Base-by-base conservation (phyloP, 2,888 invertebrate species). In the Pseudoips prasinana region DNA sequence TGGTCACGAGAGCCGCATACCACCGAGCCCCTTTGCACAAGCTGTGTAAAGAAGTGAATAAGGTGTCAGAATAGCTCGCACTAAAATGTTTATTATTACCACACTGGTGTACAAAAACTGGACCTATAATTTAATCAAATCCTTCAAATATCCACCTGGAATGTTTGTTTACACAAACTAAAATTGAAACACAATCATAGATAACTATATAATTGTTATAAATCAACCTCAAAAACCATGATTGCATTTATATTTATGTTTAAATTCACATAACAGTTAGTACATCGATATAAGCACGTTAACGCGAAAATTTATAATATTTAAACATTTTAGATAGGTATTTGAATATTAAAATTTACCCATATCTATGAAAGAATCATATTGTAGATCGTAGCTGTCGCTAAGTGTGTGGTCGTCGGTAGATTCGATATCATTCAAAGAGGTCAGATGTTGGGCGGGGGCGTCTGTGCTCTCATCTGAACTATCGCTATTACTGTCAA, bases 321-420 rank as follows among this genome's bases (percentile, higher is more conserved):
- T 24, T 39, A 52, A 58, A 61, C 36, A 61, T 58, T 45, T 44
- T 29, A 37, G 29, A 39, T 51, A 57, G 39, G 40, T 59, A 40
- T 7, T 48, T 25, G 54, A 53, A 56, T 54, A 40, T 61, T 57
- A 89, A 71, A 89, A 89, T 58, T 87, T 86, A 38, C 89, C 89
- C 86, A 89, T 87, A 64, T 89, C 89, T 64, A 89, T 79, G 63
- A 86, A 86, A 47, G 89, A 89, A 59, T 89, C 89, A 49, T 89
- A 89, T 50, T 89, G 89, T 27, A 86, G 58, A 47, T 89, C 89
- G 46, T 75, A 79, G 55, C 67, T 66, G 48, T 85, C 86, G 38
- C 73, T 73, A 19, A 75, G 51, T 19, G 69, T 57, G 10, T 65
- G 58, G 29, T 80, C 79, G n/a, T 78, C 78, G 2, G 46, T 26